Percentiles rank a stretch among this genome's conserved stretches.
Evolutionary conservation across 2,113 vertebrate genomes (phyloP).

Genomic region (Hippocampus mohnikei): DNA sequence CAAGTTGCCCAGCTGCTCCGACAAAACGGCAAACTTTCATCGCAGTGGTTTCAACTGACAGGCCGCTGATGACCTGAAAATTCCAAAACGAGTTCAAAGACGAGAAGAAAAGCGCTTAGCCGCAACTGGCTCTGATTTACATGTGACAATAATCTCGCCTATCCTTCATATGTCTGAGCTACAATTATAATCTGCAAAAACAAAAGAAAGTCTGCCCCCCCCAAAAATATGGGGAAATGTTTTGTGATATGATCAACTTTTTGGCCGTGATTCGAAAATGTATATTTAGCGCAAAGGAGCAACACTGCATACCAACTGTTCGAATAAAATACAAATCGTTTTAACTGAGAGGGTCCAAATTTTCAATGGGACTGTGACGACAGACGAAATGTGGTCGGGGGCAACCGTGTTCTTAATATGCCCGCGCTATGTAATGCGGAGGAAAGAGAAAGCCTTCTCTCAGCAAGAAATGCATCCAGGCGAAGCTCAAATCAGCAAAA

Average conservation of each 20-base stretch:
- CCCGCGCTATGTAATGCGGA: too few species aligned
- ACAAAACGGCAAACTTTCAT: not conserved
- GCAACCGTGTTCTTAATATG: not conserved
- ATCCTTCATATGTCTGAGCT: not conserved
- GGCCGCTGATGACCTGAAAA: not conserved
- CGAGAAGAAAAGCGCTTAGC: not conserved
- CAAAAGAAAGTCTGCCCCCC: not conserved
- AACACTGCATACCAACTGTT: not conserved
- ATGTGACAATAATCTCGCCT: not conserved
- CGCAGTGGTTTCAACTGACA: not conserved
- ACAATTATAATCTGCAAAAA: not conserved
- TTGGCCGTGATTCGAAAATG: not conserved
- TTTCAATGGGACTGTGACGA: not conserved
- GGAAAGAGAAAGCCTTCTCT: too few species aligned
- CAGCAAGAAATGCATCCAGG: too few species aligned
- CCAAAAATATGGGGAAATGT: not conserved
- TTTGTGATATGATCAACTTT: not conserved
- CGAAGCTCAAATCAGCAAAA: too few species aligned
- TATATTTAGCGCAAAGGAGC: not conserved
- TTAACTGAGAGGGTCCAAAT: not conserved
- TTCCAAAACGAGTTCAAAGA: not conserved
- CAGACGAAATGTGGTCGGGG: not conserved
- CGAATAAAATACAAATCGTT: not conserved
- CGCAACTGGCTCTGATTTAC: not conserved
- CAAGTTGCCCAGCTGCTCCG: not conserved